These are phyloP conservation scores for Meloidogyne hapla DNA, from an alignment of 1,140 invertebrate genomes.

Conservation along the genomic window DNA sequence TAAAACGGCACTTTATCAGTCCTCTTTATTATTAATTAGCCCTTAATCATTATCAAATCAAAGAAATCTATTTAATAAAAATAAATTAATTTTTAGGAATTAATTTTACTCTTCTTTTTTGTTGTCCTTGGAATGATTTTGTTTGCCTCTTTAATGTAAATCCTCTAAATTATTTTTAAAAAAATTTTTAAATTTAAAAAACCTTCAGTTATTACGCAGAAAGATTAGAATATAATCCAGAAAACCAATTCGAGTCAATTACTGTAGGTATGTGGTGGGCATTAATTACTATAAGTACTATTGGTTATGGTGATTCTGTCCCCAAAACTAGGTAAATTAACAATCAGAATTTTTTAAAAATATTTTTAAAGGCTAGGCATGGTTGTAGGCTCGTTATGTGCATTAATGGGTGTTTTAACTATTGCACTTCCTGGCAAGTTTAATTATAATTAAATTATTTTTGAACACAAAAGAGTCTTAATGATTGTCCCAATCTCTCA, in stretches of 20 bases:
- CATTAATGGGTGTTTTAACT: conserved; percentile 81
- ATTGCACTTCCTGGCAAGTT: conserved; percentile 65
- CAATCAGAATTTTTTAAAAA: conserved; percentile 12
- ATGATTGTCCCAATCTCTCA: too few relatives aligned
- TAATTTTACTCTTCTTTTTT: conserved; percentile 87
- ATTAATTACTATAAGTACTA: conserved; percentile 68
- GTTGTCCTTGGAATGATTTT: conserved; percentile 74
- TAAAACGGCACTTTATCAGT: too few relatives aligned
- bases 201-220: conserved; percentile 80
- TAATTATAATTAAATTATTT: too few relatives aligned
- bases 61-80: too few relatives aligned
- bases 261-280: conserved; percentile 68
- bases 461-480: too few relatives aligned
- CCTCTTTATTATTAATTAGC: too few relatives aligned
- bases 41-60: too few relatives aligned
- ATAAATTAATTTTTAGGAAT: conserved; percentile 77
- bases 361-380: conserved; percentile 67
- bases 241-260: conserved; percentile 60
- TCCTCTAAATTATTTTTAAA: too few relatives aligned
- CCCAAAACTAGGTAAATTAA: neutral
- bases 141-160: conserved; percentile 93
- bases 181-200: conserved; percentile 85
- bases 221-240: conserved; percentile 70
- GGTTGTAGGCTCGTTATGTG: conserved; percentile 85
- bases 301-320: conserved; percentile 75